Base-by-base conservation (phyloP, 2,888 invertebrate species). In the Synergus itoensis region DNA sequence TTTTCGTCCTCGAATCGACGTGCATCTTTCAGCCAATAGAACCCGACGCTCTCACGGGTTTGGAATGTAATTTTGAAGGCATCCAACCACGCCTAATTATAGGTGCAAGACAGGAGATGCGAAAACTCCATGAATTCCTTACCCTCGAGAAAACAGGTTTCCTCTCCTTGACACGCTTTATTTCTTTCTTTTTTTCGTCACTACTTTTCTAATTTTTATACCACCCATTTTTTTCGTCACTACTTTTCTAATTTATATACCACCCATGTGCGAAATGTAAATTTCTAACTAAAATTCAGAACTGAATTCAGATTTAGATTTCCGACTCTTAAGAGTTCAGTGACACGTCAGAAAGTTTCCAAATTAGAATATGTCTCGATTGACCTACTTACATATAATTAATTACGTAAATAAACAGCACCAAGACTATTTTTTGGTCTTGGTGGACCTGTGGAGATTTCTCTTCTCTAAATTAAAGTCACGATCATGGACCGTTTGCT, bases 1-100 rank as follows among this genome's bases (percentile, higher is more conserved):
- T 82, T 83, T 83, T 83, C 78, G 83, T 82, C 77, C 80, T 81
- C 79, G 80, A 83, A 82, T 81, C 81, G 79, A 80, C 78, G 80
- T 78, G 78, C 48, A 73, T 73, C 73, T 73, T 73, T 53, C 36
- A 81, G 76, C 77, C 83, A 79, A 81, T 79, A 81, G 80, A 76
- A 81, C 76, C 76, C 77, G 79, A 79, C 48, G 79, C 81, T 83
- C 81, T 82, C 83, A 80, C 82, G 81, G 81, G 82, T 79, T 79
- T 80, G 82, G 80, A 81, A 81, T 83, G 83, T 82, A 81, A 83
- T 81, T 83, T 83, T 77, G 73, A 53, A 73, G 53, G 73, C 73
- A 73, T 53, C 53, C 53, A 73, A 53, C 69, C 69, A 69, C 69
- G 28, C 69, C 69, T 69, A 69, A 69, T 69, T 69, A 69, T 69